Conservation (phyloP, 2,888 invertebrate genomes). For the Netelia fuscicornis region DNA sequence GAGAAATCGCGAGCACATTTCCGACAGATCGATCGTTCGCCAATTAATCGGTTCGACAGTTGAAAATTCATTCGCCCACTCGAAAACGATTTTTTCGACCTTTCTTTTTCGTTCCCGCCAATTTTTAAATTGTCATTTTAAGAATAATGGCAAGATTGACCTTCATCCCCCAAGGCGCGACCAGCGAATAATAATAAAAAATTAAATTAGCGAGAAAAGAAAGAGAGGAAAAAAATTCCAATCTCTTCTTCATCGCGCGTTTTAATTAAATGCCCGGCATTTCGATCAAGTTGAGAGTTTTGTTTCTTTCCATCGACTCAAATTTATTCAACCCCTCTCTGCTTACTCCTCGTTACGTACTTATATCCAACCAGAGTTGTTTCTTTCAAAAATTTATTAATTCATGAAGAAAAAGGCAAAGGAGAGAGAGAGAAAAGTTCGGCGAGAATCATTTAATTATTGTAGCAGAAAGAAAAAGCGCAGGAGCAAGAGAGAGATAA, state of each 20-base stretch:
- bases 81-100: background rate
- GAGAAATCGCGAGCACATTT: conserved; percentile 37
- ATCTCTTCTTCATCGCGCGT: background rate
- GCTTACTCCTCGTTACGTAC: conserved; percentile 1
- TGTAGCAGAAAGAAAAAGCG: background rate
- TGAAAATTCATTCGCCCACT: background rate
- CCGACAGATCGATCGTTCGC: conserved; percentile 25
- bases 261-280: conserved; percentile 36
- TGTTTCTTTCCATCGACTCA: conserved; percentile 6
- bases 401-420: background rate
- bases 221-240: background rate
- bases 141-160: too few species aligned
- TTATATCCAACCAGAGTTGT: background rate
- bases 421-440: background rate
- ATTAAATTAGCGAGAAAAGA: background rate
- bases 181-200: too few species aligned
- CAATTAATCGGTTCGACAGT: conserved; percentile 24
- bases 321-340: conserved; percentile 41
- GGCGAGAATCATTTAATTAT: conserved; percentile 37
- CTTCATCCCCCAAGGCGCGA: background rate
- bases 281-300: background rate
- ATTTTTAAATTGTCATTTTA: background rate
- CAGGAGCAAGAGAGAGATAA: background rate
- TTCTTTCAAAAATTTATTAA: conserved; percentile 47
- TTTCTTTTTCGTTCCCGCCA: conserved; percentile 6